Evolutionary conservation across 2,888 invertebrate genomes (phyloP), one percentile per base, ranked within the genome.

Genomic region (Chalcosyrphus nemorum): DNA sequence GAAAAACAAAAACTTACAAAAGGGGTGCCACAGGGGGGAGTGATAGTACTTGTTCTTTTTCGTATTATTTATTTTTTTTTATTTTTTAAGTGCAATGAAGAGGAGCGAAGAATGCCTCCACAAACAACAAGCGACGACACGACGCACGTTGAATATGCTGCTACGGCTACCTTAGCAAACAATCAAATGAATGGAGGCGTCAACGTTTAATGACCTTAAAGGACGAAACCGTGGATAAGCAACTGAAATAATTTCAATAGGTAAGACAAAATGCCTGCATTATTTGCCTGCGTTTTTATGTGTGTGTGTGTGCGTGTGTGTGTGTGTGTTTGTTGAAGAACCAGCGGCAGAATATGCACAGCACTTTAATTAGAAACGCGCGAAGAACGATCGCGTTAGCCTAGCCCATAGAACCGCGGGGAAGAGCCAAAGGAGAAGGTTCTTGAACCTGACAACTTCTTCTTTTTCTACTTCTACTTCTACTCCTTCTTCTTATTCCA

Each of bases 121-220:
- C n/a, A n/a, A n/a, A n/a, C n/a, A 82, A 78, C 78, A 77, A 78
- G 41, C 54, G 21, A 71, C 81, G 21, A 71, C n/a, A n/a, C 81
- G 71, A 78, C 71, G 71, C 66, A 77, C 71, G 77, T 47, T 77
- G 72, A 72, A 77, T 72, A 47, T 77, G 71, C n/a, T 77, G 65
- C 70, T 68, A 35, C 32, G 61, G 72, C 71, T 77, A 72, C 82
- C 82, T 66, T 63, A 68, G 82, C 78, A 78, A 78, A 82, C 78
- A 82, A 78, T 78, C 72, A 74, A 78, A 63, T 68, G 82, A 85
- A 76, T 85, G 86, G 74, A 74, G 81, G 86, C 77, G 81, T 81
- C 81, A 86, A 87, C 87, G 88, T 88, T 88, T 87, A 89, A 90
- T 89, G 89, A 89, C 90, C 89, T 89, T 89, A 88, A 89, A 89